Evolutionary conservation across 2,888 invertebrate genomes (phyloP).

Genomic region (Galerucella pusilla): DNA sequence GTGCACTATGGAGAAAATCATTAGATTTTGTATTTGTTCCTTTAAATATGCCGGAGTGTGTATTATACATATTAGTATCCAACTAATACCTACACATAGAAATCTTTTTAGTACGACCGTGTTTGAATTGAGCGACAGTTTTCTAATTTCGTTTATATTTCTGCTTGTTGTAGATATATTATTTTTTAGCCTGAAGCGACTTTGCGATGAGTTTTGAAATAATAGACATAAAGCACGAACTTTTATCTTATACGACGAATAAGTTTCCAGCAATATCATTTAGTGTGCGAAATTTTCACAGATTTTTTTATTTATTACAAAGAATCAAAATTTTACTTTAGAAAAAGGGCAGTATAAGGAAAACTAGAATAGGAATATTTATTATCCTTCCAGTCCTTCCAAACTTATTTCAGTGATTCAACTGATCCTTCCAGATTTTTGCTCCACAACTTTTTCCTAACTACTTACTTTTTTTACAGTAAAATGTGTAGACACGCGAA

Average conservation of each 20-base stretch:
- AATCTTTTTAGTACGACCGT: background rate
- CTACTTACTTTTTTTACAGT: too few relatives aligned
- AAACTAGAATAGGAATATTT: background rate
- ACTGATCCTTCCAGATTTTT: too few relatives aligned
- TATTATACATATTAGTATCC: too few relatives aligned
- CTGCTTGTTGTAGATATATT: background rate
- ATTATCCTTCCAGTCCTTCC: too few relatives aligned
- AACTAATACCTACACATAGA: too few relatives aligned
- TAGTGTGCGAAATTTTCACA: background rate
- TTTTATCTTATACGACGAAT: slow-evolving; percentile 3
- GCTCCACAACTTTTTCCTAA: too few relatives aligned
- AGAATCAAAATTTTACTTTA: background rate
- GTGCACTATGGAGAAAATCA: too few relatives aligned
- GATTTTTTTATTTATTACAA: background rate
- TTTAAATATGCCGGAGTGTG: too few relatives aligned
- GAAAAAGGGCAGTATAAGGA: background rate
- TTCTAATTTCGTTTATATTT: slow-evolving; percentile 4
- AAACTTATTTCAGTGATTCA: too few relatives aligned
- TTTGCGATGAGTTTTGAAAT: slow-evolving; percentile 14
- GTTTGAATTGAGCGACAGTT: slow-evolving; percentile 5
- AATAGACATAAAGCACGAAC: slow-evolving; percentile 8
- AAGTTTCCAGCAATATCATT: slow-evolving; percentile 2
- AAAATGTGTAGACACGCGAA: too few relatives aligned
- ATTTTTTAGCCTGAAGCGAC: slow-evolving; percentile 5
- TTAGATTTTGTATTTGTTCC: too few relatives aligned